Base-by-base conservation (phyloP, 2,797 vertebrate genomes). In the Acrossocheilus wenchowensis region DNA sequence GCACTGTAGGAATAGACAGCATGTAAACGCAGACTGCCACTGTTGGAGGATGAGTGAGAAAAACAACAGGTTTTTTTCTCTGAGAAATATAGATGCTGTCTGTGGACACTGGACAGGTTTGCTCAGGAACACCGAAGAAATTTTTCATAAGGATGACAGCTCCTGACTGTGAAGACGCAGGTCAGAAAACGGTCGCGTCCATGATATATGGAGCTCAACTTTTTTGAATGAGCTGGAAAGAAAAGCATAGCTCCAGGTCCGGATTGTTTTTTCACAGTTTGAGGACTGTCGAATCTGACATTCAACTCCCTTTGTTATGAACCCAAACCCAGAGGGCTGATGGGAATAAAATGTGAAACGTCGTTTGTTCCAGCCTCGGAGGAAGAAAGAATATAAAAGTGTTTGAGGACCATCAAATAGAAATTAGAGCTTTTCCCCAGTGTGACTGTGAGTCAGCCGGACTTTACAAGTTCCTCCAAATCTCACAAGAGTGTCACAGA, bases 241-340 rank as follows among this genome's bases (percentile, higher is more conserved):
- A 78, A 82, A 81, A 60, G 69, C 82, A 86, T 43, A 52, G 86
- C 88, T 90, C 85, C 88, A 88, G 89, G 88, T 92, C 88, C 50
- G 34, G 92, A 91, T 93, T 90, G 57, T 75, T 92, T 90, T 92
- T 90, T 89, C 84, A 88, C 83, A 88, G 87, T 87, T 91, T 87
- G 89, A 87, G 86, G 68, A 50, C 85, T 82, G 69, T 88, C 34
- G 14, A 81, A 78, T 52, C 78, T 90, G 50, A 88, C 88, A 90
- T 92, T 93, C 90, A 90, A 84, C 87, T 88, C 60, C 87, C 86
- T 84, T 5, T 87, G 78, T 64, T 88, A 80, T 57, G 39, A 86
- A 83, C 78, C n/a, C 54, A 74, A 66, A 86, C 30, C 85, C 81
- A 60, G 78, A 83, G 78, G 57, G 87, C 86, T 78, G 84, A 87